phyloP scores from a whole-genome alignment of 2,888 invertebrate species.

The Eupsilia transversa region DNA sequence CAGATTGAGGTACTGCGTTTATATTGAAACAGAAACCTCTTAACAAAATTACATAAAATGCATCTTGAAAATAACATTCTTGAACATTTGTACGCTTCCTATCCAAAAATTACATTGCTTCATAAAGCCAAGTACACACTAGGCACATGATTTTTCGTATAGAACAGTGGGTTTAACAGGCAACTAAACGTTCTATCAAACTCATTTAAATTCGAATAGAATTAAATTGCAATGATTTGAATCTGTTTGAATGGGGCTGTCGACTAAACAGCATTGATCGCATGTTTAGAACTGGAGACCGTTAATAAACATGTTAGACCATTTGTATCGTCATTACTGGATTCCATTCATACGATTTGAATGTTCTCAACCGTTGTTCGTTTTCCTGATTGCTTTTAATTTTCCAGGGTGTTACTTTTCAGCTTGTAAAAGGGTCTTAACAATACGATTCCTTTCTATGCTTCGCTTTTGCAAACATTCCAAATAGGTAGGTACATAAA shows the following conservation, averaged over 20 bases:
- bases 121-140: slow-evolving; percentile 11
- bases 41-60: slow-evolving; percentile 23
- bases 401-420: background rate
- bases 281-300: background rate
- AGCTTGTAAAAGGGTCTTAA: background rate
- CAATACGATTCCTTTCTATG: background rate
- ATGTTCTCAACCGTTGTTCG: background rate
- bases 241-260: slow-evolving; percentile 1
- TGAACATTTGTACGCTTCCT: background rate
- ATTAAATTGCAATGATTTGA: background rate
- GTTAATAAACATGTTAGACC: background rate
- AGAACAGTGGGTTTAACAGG: background rate
- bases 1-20: background rate
- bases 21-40: slow-evolving; percentile 4
- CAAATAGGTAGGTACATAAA: background rate
- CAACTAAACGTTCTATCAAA: background rate
- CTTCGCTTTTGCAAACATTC: background rate
- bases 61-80: background rate
- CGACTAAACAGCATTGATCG: background rate
- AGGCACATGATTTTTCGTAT: background rate
- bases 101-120: background rate
- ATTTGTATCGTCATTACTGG: slow-evolving; percentile 16
- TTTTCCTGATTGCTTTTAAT: background rate
- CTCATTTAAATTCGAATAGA: background rate
- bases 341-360: background rate